Percentiles rank a stretch among this genome's conserved stretches.
phyloP scores from a whole-genome alignment of 2,113 vertebrate genomes.

The Salvelinus namaycush region DNA sequence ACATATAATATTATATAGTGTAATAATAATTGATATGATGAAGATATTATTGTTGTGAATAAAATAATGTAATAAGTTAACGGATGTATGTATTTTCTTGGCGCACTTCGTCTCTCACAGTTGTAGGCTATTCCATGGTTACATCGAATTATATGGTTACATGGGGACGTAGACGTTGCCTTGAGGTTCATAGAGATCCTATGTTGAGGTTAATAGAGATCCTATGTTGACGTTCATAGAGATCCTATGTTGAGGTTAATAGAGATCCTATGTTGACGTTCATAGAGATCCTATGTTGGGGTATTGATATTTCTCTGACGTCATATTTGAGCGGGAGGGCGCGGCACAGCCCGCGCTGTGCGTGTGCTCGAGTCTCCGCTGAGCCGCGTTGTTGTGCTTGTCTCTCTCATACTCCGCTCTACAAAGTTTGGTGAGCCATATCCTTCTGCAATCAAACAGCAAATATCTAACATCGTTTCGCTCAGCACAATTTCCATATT shows the following conservation, averaged over 20 bases:
- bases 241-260: no score
- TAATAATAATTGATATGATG: no score
- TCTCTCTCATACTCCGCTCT: constrained; percentile 37
- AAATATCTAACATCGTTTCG: neutral
- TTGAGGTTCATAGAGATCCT: no score
- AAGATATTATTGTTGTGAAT: no score
- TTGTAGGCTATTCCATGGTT: neutral
- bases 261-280: no score
- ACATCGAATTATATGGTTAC: neutral
- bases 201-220: no score
- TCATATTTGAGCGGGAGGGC: constrained; percentile 47
- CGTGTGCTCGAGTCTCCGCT: constrained; percentile 52
- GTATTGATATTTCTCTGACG: constrained; percentile 50
- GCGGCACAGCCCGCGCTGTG: constrained; percentile 49
- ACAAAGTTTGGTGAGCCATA: constrained; percentile 59
- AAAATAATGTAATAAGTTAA: no score
- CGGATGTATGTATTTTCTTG: neutral
- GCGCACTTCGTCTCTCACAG: neutral
- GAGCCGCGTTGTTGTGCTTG: constrained; percentile 44
- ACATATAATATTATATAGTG: no score
- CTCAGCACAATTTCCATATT: neutral
- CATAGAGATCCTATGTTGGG: no score
- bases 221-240: no score
- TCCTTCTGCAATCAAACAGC: constrained; percentile 17
- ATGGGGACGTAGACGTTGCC: neutral